Evolutionary conservation across 1,140 invertebrate genomes (phyloP).

Genomic region (Zaprionus lachaisei): DNA sequence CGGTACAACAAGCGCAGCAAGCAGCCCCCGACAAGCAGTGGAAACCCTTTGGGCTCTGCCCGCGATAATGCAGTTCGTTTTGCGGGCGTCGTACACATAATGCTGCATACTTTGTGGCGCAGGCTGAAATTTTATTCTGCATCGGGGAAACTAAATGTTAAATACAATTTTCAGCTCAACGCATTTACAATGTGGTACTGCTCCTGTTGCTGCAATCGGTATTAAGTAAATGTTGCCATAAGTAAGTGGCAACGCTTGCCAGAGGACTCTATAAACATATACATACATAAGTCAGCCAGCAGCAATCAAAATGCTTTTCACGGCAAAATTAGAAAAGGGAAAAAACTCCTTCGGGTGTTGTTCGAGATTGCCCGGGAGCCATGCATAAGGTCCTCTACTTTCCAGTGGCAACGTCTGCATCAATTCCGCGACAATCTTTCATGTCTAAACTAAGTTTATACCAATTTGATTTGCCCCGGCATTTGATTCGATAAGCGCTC

Average conservation of each 20-base stretch:
- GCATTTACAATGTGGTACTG: constrained; percentile 60
- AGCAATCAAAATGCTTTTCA: constrained; percentile 27
- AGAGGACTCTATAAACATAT: constrained; percentile 27
- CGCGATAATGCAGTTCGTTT: constrained; percentile 34
- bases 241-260: constrained; percentile 73
- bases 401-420: constrained; percentile 40
- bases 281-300: constrained; percentile 18
- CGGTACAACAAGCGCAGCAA: constrained; percentile 44
- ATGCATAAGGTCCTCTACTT: background rate
- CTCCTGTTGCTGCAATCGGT: constrained; percentile 59
- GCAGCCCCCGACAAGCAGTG: constrained; percentile 31
- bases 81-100: constrained; percentile 24
- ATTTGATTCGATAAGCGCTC: constrained; percentile 78
- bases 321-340: constrained; percentile 27
- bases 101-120: constrained; percentile 56
- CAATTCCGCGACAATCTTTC: constrained; percentile 75
- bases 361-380: background rate
- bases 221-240: constrained; percentile 79
- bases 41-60: background rate
- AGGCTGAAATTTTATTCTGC: constrained; percentile 7
- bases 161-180: constrained; percentile 75
- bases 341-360: background rate
- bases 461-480: constrained; percentile 73
- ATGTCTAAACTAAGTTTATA: constrained; percentile 77
- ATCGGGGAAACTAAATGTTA: constrained; percentile 53